A percentile compares a stretch with the other conserved stretches of the same genome.
Conservation (phyloP, 1,140 invertebrate species). For the Euglossa dilemma region DNA sequence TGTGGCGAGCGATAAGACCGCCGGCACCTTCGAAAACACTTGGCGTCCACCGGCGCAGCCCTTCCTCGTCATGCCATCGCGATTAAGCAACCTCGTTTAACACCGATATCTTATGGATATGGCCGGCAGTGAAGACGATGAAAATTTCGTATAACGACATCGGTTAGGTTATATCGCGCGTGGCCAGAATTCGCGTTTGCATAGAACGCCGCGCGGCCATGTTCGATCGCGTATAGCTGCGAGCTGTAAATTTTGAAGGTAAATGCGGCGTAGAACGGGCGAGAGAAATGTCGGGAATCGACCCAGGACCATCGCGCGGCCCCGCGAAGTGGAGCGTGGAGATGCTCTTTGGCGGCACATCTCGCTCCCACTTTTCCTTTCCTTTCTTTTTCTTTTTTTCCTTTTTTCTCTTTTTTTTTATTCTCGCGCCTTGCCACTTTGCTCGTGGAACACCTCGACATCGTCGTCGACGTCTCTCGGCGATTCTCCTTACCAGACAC, state of each 20-base stretch:
- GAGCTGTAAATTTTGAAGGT: neutral
- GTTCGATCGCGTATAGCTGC: too few species aligned
- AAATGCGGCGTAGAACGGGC: neutral
- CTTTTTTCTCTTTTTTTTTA: neutral
- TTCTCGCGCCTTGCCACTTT: conserved; percentile 3
- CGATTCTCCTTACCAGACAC: neutral
- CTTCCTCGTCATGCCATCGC: neutral
- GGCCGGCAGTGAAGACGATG: too few species aligned
- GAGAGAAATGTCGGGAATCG: conserved; percentile 35
- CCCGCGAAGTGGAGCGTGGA: conserved; percentile 33
- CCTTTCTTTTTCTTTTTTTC: neutral
- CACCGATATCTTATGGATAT: too few species aligned
- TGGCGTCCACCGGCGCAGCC: neutral
- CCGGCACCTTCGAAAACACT: neutral
- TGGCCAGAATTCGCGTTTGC: too few species aligned
- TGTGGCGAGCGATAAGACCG: conserved; percentile 2
- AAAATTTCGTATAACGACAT: too few species aligned
- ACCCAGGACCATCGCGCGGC: conserved; percentile 12
- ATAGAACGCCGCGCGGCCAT: too few species aligned
- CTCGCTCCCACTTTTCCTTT: conserved; percentile 1
- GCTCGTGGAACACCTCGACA: conserved; percentile 2
- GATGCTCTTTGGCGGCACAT: conserved; percentile 32
- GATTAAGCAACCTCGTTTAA: neutral
- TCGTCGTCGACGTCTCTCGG: neutral
- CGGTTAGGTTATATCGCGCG: too few species aligned